Evolutionary conservation across 2,888 invertebrate species (phyloP).

Genomic region (Leptopilina drosophilae): DNA sequence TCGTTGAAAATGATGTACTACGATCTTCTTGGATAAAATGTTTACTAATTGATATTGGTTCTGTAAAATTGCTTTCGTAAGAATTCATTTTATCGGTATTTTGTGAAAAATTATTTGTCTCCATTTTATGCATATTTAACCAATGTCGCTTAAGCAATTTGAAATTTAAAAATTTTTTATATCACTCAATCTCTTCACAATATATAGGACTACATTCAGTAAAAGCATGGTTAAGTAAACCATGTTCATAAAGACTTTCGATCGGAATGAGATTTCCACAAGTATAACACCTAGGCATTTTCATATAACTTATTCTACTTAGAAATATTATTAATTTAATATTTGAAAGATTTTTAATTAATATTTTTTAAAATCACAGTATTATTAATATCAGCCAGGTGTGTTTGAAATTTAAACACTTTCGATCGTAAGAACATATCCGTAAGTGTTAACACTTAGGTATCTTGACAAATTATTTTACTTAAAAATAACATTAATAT

Average conservation of each 20-base stretch:
- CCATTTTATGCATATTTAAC: neutral
- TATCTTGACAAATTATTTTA: neutral
- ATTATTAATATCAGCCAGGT: too few relatives aligned
- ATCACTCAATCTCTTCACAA: neutral
- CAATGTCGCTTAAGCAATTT: neutral
- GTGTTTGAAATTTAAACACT: too few relatives aligned
- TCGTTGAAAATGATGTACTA: too few relatives aligned
- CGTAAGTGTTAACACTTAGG: neutral
- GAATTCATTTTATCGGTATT: neutral
- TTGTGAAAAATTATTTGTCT: neutral
- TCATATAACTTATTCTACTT: neutral
- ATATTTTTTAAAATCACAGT: too few relatives aligned
- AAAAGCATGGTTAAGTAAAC: neutral
- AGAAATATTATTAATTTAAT: neutral
- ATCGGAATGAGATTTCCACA: neutral
- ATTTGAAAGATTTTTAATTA: too few relatives aligned
- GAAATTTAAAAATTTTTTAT: neutral
- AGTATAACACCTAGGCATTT: neutral
- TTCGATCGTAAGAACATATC: neutral
- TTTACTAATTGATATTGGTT: neutral
- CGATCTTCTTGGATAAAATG: neutral
- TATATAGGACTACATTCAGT: neutral
- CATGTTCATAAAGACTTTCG: conserved; percentile 1
- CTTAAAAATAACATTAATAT: neutral
- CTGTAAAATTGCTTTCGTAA: neutral